Evolutionary conservation across 2,888 invertebrate genomes (phyloP), one percentile per base, ranked within the genome.

Genomic region (Drosophila hamatofila): DNA sequence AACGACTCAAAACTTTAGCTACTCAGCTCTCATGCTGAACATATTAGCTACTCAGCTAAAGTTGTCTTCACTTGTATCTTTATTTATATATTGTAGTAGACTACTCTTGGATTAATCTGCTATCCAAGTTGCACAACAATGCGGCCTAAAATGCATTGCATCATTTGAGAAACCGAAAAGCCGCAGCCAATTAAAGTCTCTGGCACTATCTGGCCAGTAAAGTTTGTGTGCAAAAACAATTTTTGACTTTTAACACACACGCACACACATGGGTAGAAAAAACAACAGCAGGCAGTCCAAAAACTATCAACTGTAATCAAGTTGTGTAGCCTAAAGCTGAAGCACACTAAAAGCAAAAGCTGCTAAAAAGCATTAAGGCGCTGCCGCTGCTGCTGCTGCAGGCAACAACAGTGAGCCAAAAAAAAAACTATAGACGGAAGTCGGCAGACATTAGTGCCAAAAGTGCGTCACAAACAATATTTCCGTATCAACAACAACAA

Each of bases 401-500:
- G 48, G 48, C 72, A 68, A 46, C 48, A 52, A 25, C 35, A 72
- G 14, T 21, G 37, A 54, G 18, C 49, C 33, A 35, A 54, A 41
- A 23, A 61, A 64, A 69, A 71, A 80, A 80, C 81, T 79, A 83
- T 86, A 80, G 81, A 85, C 89, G 86, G 86, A 86, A 89, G 90
- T 88, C 86, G 72, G 81, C 71, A 89, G 90, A 88, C 88, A 86
- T 86, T 86, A 86, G 86, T 85, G 89, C 86, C 88, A 88, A 83
- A 89, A 86, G 88, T 86, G 87, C 90, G 90, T 89, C 83, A 80
- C 90, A 89, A 88, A 89, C 86, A 87, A 87, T 89, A 89, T 89
- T 89, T 88, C 89, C 90, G 84, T 89, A 85, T 89, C 89, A 78
- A 46, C 83, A 83, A 67, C 89, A 78, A 11, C 35, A 12, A 3